phyloP scores from a whole-genome alignment of 2,888 invertebrate species.

The Drosophila robusta region DNA sequence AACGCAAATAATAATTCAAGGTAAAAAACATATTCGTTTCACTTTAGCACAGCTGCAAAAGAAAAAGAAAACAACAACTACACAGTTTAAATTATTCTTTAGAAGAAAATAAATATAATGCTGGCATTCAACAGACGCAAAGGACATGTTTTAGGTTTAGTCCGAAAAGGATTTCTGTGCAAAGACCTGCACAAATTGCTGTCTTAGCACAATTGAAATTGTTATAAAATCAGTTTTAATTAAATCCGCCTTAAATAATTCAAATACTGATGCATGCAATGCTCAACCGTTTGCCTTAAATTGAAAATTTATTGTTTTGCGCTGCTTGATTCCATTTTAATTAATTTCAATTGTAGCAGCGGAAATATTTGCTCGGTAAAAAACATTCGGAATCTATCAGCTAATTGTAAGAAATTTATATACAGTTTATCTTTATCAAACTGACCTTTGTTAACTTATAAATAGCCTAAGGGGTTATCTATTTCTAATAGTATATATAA shows the following conservation, averaged over 20 bases:
- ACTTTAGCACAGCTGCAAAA: constrained; percentile 9
- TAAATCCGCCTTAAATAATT: background rate
- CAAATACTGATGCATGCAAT: background rate
- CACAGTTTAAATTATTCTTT: constrained; percentile 31
- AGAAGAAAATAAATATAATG: constrained; percentile 26
- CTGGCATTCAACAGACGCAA: constrained; percentile 1
- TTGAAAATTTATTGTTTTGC: background rate
- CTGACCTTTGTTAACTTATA: background rate
- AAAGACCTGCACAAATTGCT: background rate
- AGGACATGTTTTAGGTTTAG: background rate
- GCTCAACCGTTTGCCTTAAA: background rate
- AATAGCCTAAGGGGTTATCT: too few species aligned
- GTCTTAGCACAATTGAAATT: background rate
- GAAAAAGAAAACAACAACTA: background rate
- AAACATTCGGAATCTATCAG: too few species aligned
- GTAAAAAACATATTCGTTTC: constrained; percentile 10
- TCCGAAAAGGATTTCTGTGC: constrained; percentile 1
- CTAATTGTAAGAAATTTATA: background rate
- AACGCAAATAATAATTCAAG: constrained; percentile 17
- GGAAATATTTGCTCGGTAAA: background rate
- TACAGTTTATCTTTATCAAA: background rate
- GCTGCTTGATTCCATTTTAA: background rate
- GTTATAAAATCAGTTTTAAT: constrained; percentile 1
- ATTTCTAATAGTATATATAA: background rate
- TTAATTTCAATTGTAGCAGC: background rate